Conservation (phyloP, 2,888 invertebrate species). For the Conomelus anceps region DNA sequence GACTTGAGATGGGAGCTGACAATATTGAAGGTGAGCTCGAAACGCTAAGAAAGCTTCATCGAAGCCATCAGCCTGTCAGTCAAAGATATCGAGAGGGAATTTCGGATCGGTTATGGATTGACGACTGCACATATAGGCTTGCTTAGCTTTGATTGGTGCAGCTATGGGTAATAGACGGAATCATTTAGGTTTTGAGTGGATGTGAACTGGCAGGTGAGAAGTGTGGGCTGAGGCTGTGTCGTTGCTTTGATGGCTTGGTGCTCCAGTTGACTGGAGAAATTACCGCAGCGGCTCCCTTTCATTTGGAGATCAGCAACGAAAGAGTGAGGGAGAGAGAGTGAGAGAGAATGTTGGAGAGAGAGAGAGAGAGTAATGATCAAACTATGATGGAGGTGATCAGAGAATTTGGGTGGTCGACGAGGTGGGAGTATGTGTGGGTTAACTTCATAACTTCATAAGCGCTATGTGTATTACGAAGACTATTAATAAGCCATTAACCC, state of each 20-base stretch:
- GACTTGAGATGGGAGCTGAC: too few species aligned
- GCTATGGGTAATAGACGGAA: neutral
- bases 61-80: neutral
- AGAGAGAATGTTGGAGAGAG: too few species aligned
- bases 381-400: neutral
- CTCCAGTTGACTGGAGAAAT: neutral
- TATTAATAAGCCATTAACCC: neutral
- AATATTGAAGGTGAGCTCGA: too few species aligned
- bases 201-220: neutral
- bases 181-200: too few species aligned
- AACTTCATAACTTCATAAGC: neutral
- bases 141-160: neutral
- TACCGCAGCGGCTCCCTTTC: neutral
- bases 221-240: neutral
- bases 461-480: neutral
- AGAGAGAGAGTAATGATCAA: neutral
- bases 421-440: neutral
- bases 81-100: neutral
- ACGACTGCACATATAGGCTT: neutral
- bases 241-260: neutral
- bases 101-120: neutral
- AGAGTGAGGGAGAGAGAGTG: neutral
- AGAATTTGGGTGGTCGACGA: neutral
- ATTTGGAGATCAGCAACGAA: neutral
- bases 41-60: too few species aligned